Conservation (phyloP, 2,113 vertebrate species). For the Notothenia rossii region DNA sequence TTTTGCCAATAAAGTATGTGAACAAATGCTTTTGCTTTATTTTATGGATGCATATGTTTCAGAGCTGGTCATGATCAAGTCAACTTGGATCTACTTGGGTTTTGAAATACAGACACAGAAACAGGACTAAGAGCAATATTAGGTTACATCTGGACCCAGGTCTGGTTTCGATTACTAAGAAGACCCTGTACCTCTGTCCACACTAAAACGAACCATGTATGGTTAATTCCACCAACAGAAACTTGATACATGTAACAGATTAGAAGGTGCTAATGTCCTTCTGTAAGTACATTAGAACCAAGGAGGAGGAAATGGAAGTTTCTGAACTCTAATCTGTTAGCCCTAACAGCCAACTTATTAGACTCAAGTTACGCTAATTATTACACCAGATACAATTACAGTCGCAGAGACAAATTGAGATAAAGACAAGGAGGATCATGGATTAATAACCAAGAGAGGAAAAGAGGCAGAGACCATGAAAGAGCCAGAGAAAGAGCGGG, state of each 20-base stretch:
- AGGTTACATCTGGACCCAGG: not conserved
- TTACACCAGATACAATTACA: slow-evolving; percentile 60
- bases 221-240: not conserved
- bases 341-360: slow-evolving; percentile 48
- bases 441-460: slow-evolving; percentile 32
- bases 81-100: not conserved
- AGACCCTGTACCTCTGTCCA: no score
- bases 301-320: slow-evolving; percentile 38
- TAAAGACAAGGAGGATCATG: not conserved
- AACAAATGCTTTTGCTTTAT: not conserved
- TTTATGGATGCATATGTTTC: not conserved
- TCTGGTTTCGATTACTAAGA: not conserved
- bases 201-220: not conserved
- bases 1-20: not conserved
- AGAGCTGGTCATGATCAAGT: not conserved
- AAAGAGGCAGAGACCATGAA: slow-evolving; percentile 1
- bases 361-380: slow-evolving; percentile 52
- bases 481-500: slow-evolving; percentile 8
- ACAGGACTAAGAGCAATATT: not conserved
- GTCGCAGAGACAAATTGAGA: slow-evolving; percentile 38
- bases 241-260: not conserved
- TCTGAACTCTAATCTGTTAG: slow-evolving; percentile 40
- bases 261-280: not conserved
- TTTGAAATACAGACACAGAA: not conserved
- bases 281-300: not conserved